Evolutionary conservation across 23 tunicate species (phyloP).

Genomic region (Oikopleura vanhoeffeni): DNA sequence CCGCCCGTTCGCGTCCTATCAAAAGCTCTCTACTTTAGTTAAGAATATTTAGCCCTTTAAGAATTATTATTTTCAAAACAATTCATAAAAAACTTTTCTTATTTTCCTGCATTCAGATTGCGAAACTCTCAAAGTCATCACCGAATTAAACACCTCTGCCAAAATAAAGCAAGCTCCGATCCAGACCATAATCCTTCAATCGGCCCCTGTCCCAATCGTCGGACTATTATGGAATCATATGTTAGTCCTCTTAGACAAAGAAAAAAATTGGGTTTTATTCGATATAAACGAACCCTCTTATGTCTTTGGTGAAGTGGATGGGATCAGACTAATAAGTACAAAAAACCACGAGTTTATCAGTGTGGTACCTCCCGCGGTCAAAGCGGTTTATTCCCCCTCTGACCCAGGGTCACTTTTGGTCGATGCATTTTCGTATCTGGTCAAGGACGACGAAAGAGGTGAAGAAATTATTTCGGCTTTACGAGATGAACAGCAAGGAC

Average conservation of each 20-base stretch:
- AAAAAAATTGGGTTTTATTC: not conserved
- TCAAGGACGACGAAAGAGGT: not conserved
- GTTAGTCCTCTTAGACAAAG: not conserved
- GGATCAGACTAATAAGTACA: not conserved
- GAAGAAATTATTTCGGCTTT: not conserved
- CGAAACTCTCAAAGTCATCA: not conserved
- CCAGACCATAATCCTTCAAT: no score
- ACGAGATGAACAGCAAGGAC: not conserved
- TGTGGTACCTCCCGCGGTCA: not conserved
- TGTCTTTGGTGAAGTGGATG: not conserved
- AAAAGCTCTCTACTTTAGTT: no score
- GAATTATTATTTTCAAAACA: no score
- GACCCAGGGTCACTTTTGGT: not conserved
- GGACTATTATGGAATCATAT: not conserved
- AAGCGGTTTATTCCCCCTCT: not conserved
- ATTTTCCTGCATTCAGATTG: no score
- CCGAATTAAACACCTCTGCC: not conserved
- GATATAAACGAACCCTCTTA: not conserved
- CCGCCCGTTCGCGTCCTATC: no score
- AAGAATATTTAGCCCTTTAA: no score
- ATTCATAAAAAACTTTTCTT: no score
- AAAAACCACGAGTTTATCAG: not conserved
- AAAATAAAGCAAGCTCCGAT: not conserved
- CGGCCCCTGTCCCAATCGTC: not conserved
- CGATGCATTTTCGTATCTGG: not conserved